Percentiles rank a stretch among this genome's conserved stretches.
Conservation (phyloP, 2,888 invertebrate species). For the Pseudococcus jackbeardsleyi region DNA sequence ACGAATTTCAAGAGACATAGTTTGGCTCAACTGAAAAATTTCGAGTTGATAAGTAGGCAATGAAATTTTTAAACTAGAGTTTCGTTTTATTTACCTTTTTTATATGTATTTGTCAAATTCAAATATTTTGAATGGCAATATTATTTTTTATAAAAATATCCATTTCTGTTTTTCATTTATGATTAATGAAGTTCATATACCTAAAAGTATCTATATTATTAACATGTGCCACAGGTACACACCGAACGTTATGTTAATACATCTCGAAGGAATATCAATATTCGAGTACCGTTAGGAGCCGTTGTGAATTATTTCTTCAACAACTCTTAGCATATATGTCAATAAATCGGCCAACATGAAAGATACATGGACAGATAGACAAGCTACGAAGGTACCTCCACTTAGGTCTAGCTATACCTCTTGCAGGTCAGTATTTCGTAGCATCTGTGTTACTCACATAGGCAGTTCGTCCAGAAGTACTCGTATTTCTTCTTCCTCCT, state of each 20-base stretch:
- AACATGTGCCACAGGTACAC: neutral
- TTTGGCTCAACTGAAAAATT: no score
- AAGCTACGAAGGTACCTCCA: neutral
- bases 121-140: no score
- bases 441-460: neutral
- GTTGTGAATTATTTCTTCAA: slow-evolving; percentile 26
- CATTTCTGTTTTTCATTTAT: no score
- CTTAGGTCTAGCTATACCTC: neutral
- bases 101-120: no score
- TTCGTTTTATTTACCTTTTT: no score
- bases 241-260: slow-evolving; percentile 7
- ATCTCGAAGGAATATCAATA: slow-evolving; percentile 30
- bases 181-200: no score
- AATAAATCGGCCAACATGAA: slow-evolving; percentile 29
- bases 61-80: no score
- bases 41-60: no score
- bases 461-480: neutral
- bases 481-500: neutral
- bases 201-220: no score
- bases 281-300: slow-evolving; percentile 2
- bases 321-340: slow-evolving; percentile 18
- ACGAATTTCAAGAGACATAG: no score
- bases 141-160: no score
- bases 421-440: neutral
- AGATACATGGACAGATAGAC: neutral